phyloP scores from a whole-genome alignment of 2,888 invertebrate species.

The Eilema griseolum region DNA sequence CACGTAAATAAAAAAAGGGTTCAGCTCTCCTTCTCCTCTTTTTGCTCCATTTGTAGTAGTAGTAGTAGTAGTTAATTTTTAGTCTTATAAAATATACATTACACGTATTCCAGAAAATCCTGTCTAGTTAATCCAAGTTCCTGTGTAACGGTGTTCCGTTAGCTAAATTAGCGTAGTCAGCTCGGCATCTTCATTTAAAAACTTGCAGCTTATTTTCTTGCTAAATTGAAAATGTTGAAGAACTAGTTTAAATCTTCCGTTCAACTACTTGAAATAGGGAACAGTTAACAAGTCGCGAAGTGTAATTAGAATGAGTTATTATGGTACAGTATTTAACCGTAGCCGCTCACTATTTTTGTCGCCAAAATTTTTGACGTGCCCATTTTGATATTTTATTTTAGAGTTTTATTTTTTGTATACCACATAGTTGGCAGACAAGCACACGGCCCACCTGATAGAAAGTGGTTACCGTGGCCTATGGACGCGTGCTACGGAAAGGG shows the following conservation, averaged over 20 bases:
- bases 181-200: slow-evolving; percentile 49
- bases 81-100: not conserved
- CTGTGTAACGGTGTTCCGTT: slow-evolving; percentile 41
- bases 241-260: slow-evolving; percentile 46
- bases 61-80: not conserved
- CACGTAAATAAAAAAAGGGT: too few species aligned
- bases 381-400: not conserved
- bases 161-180: slow-evolving; percentile 54
- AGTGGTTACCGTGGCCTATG: too few species aligned
- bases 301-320: slow-evolving; percentile 32
- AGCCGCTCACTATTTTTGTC: not conserved
- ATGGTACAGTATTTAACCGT: slow-evolving; percentile 9
- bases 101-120: not conserved
- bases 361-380: not conserved
- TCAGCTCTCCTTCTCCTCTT: too few species aligned
- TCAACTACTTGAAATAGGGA: slow-evolving; percentile 26
- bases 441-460: too few species aligned
- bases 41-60: too few species aligned
- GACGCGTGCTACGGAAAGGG: too few species aligned
- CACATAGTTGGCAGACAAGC: too few species aligned
- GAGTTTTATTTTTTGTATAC: too few species aligned
- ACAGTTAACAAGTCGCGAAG: slow-evolving; percentile 23
- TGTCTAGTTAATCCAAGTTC: slow-evolving; percentile 21
- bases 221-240: slow-evolving; percentile 57
- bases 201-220: slow-evolving; percentile 52